Conservation (phyloP, 37 sponge, comb jelly and placozoan species). For the Theonella swinhoei region DNA sequence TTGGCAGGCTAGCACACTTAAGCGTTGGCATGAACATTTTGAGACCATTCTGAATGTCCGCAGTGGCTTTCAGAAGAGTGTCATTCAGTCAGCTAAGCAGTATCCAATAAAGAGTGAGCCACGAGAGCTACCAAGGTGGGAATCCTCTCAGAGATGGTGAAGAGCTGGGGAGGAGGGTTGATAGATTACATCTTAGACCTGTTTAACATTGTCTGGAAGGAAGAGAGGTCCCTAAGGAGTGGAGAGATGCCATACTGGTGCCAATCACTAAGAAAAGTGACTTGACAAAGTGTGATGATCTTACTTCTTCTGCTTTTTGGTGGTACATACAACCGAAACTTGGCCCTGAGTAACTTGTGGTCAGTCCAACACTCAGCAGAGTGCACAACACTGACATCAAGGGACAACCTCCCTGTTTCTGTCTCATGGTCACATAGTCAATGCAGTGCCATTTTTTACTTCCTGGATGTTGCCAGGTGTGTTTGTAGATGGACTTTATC, state of each 20-base stretch:
- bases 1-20: too few relatives aligned
- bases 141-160: too few relatives aligned
- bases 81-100: not conserved
- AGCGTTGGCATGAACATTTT: constrained; percentile 5
- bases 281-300: constrained; percentile 14
- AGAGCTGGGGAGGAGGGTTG: too few relatives aligned
- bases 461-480: constrained; percentile 45
- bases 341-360: constrained; percentile 29
- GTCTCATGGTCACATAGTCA: constrained; percentile 42
- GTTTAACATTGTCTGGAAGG: too few relatives aligned
- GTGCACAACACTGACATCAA: constrained; percentile 27
- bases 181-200: too few relatives aligned
- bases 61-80: not conserved
- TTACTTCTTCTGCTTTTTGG: too few relatives aligned
- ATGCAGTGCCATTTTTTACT: too few relatives aligned
- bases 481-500: constrained; percentile 28
- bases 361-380: constrained; percentile 37
- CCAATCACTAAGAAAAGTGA: constrained; percentile 28
- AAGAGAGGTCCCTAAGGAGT: not conserved
- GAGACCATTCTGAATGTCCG: constrained; percentile 5
- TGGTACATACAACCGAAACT: too few relatives aligned
- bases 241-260: not conserved
- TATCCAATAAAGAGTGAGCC: not conserved
- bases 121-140: constrained; percentile 5
- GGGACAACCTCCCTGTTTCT: constrained; percentile 14